Evolutionary conservation across 2,113 vertebrate species (phyloP).

Genomic region (Rhinichthys klamathensis): DNA sequence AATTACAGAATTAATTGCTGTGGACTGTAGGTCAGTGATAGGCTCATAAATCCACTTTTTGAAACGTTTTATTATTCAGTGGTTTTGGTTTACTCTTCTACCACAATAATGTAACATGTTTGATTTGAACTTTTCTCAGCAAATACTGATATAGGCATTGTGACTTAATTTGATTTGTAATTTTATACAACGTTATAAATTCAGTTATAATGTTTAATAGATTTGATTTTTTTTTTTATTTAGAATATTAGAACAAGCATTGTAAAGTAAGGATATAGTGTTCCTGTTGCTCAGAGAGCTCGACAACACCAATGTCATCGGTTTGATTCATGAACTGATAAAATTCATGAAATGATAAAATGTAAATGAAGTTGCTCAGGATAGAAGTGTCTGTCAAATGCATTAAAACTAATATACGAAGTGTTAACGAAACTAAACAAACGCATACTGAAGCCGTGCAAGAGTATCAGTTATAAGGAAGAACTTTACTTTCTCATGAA

Average conservation of each 20-base stretch:
- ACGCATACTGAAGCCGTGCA: neutral
- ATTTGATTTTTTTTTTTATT: neutral
- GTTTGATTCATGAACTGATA: neutral
- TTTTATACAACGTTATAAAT: neutral
- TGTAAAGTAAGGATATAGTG: neutral
- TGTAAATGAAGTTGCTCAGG: neutral
- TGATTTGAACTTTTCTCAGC: neutral
- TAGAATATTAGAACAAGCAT: neutral
- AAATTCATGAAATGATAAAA: neutral
- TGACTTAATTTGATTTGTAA: neutral
- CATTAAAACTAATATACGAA: neutral
- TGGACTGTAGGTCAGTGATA: no score
- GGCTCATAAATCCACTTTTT: neutral
- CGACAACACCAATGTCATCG: neutral
- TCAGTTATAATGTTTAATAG: neutral
- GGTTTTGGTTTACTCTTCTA: neutral
- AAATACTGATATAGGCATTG: neutral
- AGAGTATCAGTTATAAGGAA: constrained; percentile 1
- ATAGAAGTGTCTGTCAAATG: neutral
- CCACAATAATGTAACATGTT: neutral
- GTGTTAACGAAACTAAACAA: constrained; percentile 1
- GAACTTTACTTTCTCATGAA: constrained; percentile 41
- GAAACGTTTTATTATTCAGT: neutral
- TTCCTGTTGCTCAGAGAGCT: neutral
- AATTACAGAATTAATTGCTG: neutral